Evolutionary conservation across 2,797 vertebrate species (phyloP), one percentile per base, ranked within the genome.

Genomic region (Centroberyx gerrardi): DNA sequence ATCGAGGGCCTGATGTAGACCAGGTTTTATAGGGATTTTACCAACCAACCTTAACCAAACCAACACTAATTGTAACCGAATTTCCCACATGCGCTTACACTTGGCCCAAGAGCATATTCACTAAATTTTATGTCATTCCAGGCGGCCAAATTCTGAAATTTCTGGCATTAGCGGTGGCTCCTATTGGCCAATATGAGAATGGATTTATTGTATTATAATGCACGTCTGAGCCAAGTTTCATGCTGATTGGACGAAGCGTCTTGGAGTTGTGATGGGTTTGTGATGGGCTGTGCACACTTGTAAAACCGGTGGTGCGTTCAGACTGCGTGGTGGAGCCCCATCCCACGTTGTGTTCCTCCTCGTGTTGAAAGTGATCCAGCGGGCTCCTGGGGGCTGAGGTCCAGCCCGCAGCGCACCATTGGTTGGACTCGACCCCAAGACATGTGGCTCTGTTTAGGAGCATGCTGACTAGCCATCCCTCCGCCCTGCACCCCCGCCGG

Each of bases 391-490:
- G 68, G 78, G 80, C 78, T 74, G 71, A 73, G 36, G 27, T 83
- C 66, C 77, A 64, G 54, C 31, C 68, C 0, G 31, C 46, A 8
- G n/a, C 27, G 15, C 61, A 62, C 71, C 72, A 80, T 79, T 89
- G 81, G 86, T 62, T 79, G 85, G 80, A 62, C 54, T 53, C 56
- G 18, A 62, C 70, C 71, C 76, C 33, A 14, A 63, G 71, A 85
- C 90, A 93, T 91, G 88, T 93, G 93, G 84, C 64, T 92, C 65
- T 91, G 84, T 68, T 92, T 90, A 90, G 76, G 46, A 46, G 71
- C 77, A 13, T 79, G 85, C 85, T 84, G 85, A 86, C 81, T 86
- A 87, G 69, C 31, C 69, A 3, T 53, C 71, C 54, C 56, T 71
- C 75, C 36, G 7, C 60, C 68, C 81, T 49, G 44, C 56, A 38